phyloP scores from a whole-genome alignment of 2,113 vertebrate genomes.

The Gallinago paraguaiae region DNA sequence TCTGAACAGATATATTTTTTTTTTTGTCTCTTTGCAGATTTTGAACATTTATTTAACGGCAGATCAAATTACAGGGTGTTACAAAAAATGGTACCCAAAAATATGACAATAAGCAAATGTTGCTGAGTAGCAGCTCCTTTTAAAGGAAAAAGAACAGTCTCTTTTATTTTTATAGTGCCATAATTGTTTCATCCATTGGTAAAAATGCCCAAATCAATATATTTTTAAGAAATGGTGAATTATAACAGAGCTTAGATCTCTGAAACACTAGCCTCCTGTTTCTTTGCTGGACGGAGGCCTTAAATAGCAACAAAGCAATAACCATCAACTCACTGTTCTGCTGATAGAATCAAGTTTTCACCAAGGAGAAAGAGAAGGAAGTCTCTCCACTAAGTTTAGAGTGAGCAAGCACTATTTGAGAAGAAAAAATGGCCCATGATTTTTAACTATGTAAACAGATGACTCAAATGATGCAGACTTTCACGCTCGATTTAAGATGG shows the following conservation, averaged over 20 bases:
- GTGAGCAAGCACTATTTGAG: not conserved
- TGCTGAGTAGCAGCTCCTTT: not conserved
- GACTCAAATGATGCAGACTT: not conserved
- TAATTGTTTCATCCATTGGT: not conserved
- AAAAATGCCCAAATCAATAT: not conserved
- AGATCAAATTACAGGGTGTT: not conserved
- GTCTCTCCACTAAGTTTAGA: not conserved
- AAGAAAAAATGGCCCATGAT: not conserved
- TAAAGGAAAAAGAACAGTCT: not conserved
- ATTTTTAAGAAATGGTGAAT: not conserved
- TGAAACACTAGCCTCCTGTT: not conserved
- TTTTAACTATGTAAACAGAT: not conserved
- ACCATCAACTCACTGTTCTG: not conserved
- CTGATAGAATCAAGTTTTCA: not conserved
- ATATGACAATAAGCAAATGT: not conserved
- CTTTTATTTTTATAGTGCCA: not conserved
- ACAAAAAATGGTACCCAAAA: not conserved
- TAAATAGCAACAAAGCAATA: slow-evolving; percentile 23
- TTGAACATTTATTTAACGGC: not conserved
- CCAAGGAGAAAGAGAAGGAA: not conserved
- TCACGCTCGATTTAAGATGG: not conserved
- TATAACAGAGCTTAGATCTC: not conserved
- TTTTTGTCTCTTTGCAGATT: not conserved
- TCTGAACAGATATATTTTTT: not conserved
- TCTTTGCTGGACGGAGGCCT: not conserved